phyloP scores from a whole-genome alignment of 2,113 vertebrate genomes.

The Zosterops japonicus region DNA sequence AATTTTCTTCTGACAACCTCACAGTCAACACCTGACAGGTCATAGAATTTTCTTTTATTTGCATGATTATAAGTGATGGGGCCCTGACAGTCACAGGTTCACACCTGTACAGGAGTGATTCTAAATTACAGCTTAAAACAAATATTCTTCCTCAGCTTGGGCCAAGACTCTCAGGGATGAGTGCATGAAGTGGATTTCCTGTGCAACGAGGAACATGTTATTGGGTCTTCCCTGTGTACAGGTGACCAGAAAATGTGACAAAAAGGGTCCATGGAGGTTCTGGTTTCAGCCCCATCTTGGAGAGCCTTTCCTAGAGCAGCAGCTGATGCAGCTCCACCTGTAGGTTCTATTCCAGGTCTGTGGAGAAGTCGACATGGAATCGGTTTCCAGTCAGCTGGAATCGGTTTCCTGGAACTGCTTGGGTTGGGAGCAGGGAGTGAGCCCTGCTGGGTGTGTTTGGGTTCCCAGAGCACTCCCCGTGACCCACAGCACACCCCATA shows the following conservation, averaged over 20 bases:
- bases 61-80: neutral
- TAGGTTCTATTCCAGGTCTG: accelerated
- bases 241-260: neutral
- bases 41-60: neutral
- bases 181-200: neutral
- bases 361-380: neutral
- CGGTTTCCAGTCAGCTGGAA: neutral
- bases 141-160: neutral
- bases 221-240: neutral
- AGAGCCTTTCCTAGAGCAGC: neutral
- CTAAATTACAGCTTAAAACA: neutral
- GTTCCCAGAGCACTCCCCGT: neutral
- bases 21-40: neutral
- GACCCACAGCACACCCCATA: neutral
- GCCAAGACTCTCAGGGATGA: neutral
- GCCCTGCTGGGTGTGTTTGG: accelerated
- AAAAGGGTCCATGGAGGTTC: accelerated
- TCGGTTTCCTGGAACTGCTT: accelerated
- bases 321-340: neutral
- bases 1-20: neutral
- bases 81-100: neutral
- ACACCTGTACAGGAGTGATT: accelerated
- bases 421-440: neutral
- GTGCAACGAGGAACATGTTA: accelerated
- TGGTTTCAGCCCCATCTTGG: neutral